phyloP scores from a whole-genome alignment of 1,140 invertebrate genomes.

The Listronotus bonariensis region DNA sequence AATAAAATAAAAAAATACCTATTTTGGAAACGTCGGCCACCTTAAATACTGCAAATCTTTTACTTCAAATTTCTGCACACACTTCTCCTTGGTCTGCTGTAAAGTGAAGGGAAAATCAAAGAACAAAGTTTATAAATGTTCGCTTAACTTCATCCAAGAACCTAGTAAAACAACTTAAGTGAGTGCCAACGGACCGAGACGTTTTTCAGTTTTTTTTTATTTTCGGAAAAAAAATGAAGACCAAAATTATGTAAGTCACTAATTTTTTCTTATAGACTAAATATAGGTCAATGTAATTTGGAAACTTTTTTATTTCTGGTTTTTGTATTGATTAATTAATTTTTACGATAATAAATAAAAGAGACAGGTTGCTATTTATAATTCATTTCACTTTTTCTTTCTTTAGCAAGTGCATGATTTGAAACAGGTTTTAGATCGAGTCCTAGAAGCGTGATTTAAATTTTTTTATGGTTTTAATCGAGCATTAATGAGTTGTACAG shows the following conservation, averaged over 20 bases:
- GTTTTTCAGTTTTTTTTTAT: constrained; percentile 18
- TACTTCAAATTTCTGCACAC: not conserved
- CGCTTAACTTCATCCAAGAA: constrained; percentile 26
- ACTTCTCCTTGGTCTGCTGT: constrained; percentile 39
- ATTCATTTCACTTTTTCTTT: constrained; percentile 32
- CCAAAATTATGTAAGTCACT: constrained; percentile 32
- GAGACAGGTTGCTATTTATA: not conserved
- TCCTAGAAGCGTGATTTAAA: constrained; percentile 17
- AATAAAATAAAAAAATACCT: too few species aligned
- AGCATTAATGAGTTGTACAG: not conserved
- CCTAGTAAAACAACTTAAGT: constrained; percentile 31
- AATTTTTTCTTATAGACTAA: not conserved
- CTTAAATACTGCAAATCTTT: not conserved
- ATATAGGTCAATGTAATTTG: not conserved
- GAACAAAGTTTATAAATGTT: constrained; percentile 40
- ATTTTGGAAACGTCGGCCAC: not conserved
- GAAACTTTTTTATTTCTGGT: not conserved
- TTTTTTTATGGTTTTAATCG: constrained; percentile 13
- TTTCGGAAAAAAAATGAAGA: constrained; percentile 24
- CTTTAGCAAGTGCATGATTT: constrained; percentile 21
- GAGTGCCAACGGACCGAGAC: constrained; percentile 25
- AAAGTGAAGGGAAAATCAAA: constrained; percentile 47
- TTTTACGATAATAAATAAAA: not conserved
- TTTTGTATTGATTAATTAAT: not conserved
- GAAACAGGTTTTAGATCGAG: constrained; percentile 14